Conservation (phyloP, 2,888 invertebrate genomes). For the Exephanes ischioxanthus region DNA sequence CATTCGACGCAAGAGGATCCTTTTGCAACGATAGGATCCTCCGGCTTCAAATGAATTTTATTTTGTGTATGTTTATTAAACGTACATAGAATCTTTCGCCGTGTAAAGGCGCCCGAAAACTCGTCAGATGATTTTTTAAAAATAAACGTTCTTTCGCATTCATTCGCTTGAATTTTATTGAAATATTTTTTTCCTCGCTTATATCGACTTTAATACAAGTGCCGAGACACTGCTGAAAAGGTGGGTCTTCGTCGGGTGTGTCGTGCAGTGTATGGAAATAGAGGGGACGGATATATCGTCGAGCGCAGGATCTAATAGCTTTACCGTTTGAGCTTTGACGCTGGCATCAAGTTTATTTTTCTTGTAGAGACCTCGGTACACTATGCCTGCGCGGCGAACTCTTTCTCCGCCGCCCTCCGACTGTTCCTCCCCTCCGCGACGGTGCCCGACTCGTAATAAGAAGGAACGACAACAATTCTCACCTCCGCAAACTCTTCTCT, state of each 20-base stretch:
- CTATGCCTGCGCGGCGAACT: conserved; percentile 24
- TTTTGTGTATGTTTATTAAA: background rate
- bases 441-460: conserved; percentile 76
- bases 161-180: background rate
- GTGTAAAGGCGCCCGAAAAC: background rate
- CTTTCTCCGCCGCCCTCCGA: background rate
- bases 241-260: background rate
- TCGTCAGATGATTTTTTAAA: background rate
- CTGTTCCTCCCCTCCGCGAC: conserved; percentile 20
- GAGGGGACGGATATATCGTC: background rate
- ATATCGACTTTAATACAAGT: background rate
- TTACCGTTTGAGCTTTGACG: conserved; percentile 47
- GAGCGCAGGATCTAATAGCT: conserved; percentile 46
- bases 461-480: conserved; percentile 81
- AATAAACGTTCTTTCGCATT: background rate
- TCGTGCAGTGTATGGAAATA: background rate
- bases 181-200: background rate
- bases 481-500: conserved; percentile 53
- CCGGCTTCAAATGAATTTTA: too few relatives aligned
- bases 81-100: background rate
- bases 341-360: conserved; percentile 29
- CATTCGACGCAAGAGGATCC: too few relatives aligned
- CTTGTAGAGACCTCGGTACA: conserved; percentile 14
- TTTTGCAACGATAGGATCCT: too few relatives aligned
- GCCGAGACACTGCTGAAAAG: background rate